Conservation (phyloP, 2,113 vertebrate genomes). For the Myotis brandtii region DNA sequence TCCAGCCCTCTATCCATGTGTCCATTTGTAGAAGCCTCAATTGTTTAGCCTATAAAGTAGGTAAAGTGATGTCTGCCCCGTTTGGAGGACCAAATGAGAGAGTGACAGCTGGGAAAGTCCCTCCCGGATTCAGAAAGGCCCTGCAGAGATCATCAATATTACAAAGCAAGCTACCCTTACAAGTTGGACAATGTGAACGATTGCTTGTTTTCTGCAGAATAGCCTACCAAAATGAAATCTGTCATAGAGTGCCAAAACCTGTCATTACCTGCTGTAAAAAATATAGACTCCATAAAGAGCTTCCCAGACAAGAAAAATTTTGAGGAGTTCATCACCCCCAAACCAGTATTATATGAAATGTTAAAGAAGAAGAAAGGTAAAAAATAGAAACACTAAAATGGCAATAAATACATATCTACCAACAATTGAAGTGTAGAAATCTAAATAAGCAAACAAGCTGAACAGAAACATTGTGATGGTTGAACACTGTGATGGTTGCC, state of each 20-base stretch:
- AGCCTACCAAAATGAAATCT: background rate
- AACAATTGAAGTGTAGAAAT: background rate
- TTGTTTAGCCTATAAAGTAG: background rate
- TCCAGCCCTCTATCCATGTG: no score
- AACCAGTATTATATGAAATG: background rate
- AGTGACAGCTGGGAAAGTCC: background rate
- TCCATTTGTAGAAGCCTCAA: background rate
- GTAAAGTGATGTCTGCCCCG: background rate
- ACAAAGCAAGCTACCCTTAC: background rate
- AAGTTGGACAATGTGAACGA: background rate
- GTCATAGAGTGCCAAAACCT: background rate
- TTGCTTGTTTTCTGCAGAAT: background rate
- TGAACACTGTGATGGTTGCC: background rate
- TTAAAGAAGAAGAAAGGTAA: background rate
- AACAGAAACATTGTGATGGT: background rate
- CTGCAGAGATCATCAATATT: accelerated
- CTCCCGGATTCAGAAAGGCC: background rate
- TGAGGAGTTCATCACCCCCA: background rate
- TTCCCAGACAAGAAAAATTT: background rate
- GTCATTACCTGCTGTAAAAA: background rate
- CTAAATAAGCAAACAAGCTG: background rate
- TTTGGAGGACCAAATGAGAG: background rate
- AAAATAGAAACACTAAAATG: background rate
- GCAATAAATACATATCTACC: background rate
- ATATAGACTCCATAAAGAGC: background rate